These are phyloP conservation scores for Ditula angustiorana DNA, from an alignment of 2,888 invertebrate genomes.

Conservation along the genomic window DNA sequence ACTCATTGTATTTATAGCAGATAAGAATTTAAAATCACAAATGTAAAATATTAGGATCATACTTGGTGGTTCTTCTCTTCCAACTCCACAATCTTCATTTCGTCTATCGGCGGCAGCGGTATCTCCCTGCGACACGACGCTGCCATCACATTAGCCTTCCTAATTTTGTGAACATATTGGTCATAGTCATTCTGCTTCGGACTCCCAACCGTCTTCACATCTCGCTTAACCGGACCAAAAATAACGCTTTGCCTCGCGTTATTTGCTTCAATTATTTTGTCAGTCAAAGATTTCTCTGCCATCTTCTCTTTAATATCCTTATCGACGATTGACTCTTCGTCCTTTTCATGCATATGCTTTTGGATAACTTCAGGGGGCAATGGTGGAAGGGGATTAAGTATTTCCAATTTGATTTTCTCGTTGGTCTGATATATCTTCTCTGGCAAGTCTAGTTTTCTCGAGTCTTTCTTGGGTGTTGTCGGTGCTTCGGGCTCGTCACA, in stretches of 20 bases:
- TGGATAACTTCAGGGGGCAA: conserved; percentile 68
- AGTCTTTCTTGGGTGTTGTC: background rate
- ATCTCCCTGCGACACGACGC: conserved; percentile 57
- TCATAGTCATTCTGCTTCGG: conserved; percentile 68
- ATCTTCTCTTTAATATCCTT: conserved; percentile 35
- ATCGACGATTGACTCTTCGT: conserved; percentile 20
- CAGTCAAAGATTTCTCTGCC: conserved; percentile 46
- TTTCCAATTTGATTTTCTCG: conserved; percentile 66
- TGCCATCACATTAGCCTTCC: conserved; percentile 69
- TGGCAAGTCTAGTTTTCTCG: background rate
- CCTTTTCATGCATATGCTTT: conserved; percentile 58
- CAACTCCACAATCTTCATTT: conserved; percentile 68
- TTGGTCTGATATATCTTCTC: conserved; percentile 40
- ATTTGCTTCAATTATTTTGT: conserved; percentile 78
- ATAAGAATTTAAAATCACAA: background rate
- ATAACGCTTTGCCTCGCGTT: conserved; percentile 79
- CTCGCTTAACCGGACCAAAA: conserved; percentile 60
- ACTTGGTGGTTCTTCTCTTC: conserved; percentile 53
- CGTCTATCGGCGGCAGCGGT: conserved; percentile 73
- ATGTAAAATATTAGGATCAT: background rate
- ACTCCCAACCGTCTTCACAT: conserved; percentile 54
- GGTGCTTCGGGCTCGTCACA: conserved; percentile 53
- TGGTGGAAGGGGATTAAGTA: conserved; percentile 71
- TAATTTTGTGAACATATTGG: conserved; percentile 80
- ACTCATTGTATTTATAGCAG: no score